phyloP scores from a whole-genome alignment of 2,888 invertebrate species.

The Plebejus melissa region DNA sequence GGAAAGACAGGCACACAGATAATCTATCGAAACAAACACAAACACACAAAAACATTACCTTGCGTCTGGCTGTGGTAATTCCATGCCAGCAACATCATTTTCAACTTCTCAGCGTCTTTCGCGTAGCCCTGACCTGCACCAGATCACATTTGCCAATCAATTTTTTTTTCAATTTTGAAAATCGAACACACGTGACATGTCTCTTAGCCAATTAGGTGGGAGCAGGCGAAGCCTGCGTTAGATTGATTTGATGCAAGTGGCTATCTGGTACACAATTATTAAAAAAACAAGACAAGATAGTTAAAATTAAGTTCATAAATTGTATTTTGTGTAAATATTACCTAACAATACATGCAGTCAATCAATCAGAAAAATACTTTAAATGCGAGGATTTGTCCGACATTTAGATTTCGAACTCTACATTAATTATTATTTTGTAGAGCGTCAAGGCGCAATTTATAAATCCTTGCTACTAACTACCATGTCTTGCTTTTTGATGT shows the following conservation, averaged over 20 bases:
- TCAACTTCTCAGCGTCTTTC: constrained; percentile 93
- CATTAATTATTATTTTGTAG: neutral
- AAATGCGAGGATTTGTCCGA: neutral
- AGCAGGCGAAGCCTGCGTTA: constrained; percentile 38
- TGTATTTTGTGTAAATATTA: neutral
- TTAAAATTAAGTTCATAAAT: neutral
- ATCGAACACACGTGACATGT: constrained; percentile 33
- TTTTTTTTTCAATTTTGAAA: constrained; percentile 50
- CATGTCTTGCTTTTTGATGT: constrained; percentile 18
- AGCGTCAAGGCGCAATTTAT: neutral
- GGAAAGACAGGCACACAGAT: neutral
- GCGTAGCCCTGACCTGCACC: constrained; percentile 80
- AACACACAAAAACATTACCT: constrained; percentile 67
- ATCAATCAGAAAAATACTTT: neutral
- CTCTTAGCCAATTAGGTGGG: constrained; percentile 50
- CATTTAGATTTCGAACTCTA: neutral
- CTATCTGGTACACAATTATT: constrained; percentile 40
- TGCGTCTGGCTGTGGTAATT: constrained; percentile 90
- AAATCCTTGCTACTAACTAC: neutral
- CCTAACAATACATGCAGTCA: neutral
- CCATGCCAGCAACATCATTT: constrained; percentile 93
- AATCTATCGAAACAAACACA: constrained; percentile 29
- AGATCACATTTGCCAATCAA: constrained; percentile 75
- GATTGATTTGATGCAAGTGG: constrained; percentile 78
- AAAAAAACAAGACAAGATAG: constrained; percentile 8